A percentile compares a stretch with the other conserved stretches of the same genome.
These are phyloP conservation scores for Papilio aristodemus DNA, from an alignment of 1,140 invertebrate genomes.

Conservation along the genomic window DNA sequence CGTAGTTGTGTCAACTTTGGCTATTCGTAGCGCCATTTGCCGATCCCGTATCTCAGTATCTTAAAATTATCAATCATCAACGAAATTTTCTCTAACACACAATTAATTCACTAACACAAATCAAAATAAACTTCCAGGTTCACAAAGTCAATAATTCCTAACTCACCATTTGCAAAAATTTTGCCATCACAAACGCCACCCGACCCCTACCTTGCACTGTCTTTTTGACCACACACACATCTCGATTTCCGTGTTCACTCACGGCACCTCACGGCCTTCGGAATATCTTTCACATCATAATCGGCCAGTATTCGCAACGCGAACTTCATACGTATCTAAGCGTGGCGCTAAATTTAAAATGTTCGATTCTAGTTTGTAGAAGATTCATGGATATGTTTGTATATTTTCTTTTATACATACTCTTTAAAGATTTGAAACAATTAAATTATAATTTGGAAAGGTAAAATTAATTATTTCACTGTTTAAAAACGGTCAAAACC, in stretches of 20 bases:
- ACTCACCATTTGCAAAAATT: constrained; percentile 81
- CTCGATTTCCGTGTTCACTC: constrained; percentile 81
- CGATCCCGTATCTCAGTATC: constrained; percentile 76
- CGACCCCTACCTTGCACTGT: constrained; percentile 82
- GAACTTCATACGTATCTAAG: constrained; percentile 76
- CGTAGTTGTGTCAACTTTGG: constrained; percentile 80
- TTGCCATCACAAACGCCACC: constrained; percentile 81
- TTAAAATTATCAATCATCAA: constrained; percentile 77
- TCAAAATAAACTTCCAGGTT: constrained; percentile 58
- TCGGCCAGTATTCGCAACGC: constrained; percentile 79
- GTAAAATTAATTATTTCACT: constrained; percentile 35
- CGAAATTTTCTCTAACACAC: constrained; percentile 67
- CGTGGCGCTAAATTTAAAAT: constrained; percentile 76
- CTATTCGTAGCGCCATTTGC: constrained; percentile 81
- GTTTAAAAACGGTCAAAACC: constrained; percentile 4
- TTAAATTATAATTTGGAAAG: background rate
- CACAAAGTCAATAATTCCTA: constrained; percentile 76
- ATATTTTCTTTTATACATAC: background rate
- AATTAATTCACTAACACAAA: constrained; percentile 72
- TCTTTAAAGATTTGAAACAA: background rate
- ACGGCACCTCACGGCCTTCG: constrained; percentile 81
- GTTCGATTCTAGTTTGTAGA: constrained; percentile 45
- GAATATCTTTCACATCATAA: constrained; percentile 81
- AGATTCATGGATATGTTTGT: background rate
- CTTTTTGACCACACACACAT: constrained; percentile 81